These are phyloP conservation scores for Takifugu ocellatus DNA, from an alignment of 2,797 vertebrate genomes.

Conservation along the genomic window DNA sequence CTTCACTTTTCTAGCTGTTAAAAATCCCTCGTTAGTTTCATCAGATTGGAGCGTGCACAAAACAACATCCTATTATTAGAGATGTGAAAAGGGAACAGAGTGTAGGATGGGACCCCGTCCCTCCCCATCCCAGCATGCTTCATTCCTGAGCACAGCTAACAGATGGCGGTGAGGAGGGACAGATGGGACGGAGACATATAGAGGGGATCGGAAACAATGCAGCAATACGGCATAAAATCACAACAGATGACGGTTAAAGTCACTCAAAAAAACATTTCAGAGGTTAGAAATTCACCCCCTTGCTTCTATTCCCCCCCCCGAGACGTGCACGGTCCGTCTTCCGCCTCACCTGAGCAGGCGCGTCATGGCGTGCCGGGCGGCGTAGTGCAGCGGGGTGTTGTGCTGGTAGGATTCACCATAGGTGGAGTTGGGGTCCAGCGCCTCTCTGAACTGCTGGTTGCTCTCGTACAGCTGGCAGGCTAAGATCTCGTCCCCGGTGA, in stretches of 20 bases:
- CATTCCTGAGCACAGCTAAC: conserved; percentile 61
- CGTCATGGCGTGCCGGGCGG: conserved; percentile 93
- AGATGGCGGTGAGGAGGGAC: conserved; percentile 66
- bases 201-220: conserved; percentile 28
- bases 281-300: too few species aligned
- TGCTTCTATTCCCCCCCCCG: too few species aligned
- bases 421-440: conserved; percentile 95
- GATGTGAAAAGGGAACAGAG: conserved; percentile 1
- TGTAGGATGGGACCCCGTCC: conserved; percentile 41
- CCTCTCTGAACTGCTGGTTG: conserved; percentile 96
- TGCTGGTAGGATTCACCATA: conserved; percentile 98
- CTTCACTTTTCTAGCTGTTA: neutral
- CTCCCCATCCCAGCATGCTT: conserved; percentile 58
- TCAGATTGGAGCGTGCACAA: neutral
- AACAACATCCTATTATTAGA: neutral
- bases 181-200: conserved; percentile 60
- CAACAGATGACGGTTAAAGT: too few species aligned
- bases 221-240: neutral
- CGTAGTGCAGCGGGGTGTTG: conserved; percentile 97
- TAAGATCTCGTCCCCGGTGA: conserved; percentile 93
- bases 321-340: conserved; percentile 1
- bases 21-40: neutral
- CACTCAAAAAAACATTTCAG: neutral
- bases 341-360: conserved; percentile 89
- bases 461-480: conserved; percentile 95